Percentiles rank a stretch among this genome's conserved stretches.
Evolutionary conservation across 2,888 invertebrate species (phyloP).

Genomic region (Cerastoderma edule): DNA sequence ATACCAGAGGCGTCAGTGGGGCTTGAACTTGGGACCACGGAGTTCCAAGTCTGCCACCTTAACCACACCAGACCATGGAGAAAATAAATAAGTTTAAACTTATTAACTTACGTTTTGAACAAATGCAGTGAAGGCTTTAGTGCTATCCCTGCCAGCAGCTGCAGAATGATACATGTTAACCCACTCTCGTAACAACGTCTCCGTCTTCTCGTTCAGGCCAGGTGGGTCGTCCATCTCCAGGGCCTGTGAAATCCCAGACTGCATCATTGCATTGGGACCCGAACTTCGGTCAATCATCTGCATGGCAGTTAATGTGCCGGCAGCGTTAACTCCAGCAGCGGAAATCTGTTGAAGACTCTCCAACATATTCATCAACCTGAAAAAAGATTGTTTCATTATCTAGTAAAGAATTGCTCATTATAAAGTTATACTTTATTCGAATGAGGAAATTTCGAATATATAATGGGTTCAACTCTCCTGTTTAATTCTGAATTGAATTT

Average conservation of each 20-base stretch:
- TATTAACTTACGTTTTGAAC: conserved; percentile 88
- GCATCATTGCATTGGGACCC: conserved; percentile 89
- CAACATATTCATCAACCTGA: conserved; percentile 89
- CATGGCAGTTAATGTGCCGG: conserved; percentile 80
- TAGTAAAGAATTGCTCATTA: too few relatives aligned
- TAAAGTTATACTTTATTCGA: too few relatives aligned
- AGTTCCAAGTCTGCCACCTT: too few relatives aligned
- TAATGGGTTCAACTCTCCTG: too few relatives aligned
- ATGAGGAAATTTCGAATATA: too few relatives aligned
- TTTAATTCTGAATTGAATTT: too few relatives aligned
- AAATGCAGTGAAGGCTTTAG: conserved; percentile 95
- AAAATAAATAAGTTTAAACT: neutral
- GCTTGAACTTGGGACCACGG: too few relatives aligned
- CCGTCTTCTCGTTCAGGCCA: conserved; percentile 97
- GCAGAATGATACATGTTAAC: conserved; percentile 91
- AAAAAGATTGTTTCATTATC: neutral
- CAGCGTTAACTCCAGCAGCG: conserved; percentile 17
- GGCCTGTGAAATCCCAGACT: conserved; percentile 94
- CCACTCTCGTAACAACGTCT: conserved; percentile 97
- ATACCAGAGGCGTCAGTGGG: too few relatives aligned
- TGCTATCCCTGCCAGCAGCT: conserved; percentile 85
- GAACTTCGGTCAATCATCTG: conserved; percentile 88
- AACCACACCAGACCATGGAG: too few relatives aligned
- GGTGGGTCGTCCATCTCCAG: conserved; percentile 97
- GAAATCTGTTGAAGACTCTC: conserved; percentile 89